Conservation (phyloP, 2,888 invertebrate genomes). For the Amiota mariae region DNA sequence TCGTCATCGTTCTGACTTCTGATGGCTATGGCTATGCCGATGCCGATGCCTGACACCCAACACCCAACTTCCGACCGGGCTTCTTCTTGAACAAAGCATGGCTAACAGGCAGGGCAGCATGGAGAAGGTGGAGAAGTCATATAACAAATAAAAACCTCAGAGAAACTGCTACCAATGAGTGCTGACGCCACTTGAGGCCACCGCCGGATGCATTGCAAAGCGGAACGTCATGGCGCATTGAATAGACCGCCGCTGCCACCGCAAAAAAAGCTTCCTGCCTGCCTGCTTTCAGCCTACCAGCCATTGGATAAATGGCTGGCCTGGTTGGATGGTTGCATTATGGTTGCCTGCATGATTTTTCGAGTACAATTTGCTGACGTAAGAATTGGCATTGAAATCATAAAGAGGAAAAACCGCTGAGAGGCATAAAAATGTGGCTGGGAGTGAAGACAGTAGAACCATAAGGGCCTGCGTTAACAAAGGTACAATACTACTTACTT, state of each 20-base stretch:
- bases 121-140: not conserved
- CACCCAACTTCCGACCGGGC: not conserved
- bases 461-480: slow-evolving; percentile 34
- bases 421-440: slow-evolving; percentile 6
- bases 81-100: not conserved
- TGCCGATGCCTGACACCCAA: too few relatives aligned
- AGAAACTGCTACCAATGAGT: slow-evolving; percentile 26
- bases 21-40: not conserved
- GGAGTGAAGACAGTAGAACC: not conserved
- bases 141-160: slow-evolving; percentile 12
- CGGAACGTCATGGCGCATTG: not conserved
- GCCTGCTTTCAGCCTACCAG: slow-evolving; percentile 11
- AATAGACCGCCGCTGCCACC: slow-evolving; percentile 22
- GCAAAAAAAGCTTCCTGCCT: too few relatives aligned
- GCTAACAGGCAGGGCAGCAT: too few relatives aligned
- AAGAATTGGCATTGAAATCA: slow-evolving; percentile 35
- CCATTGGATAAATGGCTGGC: slow-evolving; percentile 30
- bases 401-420: slow-evolving; percentile 14
- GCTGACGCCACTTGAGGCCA: slow-evolving; percentile 45
- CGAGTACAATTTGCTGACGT: slow-evolving; percentile 50
- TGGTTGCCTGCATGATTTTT: slow-evolving; percentile 56
- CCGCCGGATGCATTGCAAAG: slow-evolving; percentile 23
- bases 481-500: slow-evolving; percentile 34
- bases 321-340: slow-evolving; percentile 11
- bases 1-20: not conserved